phyloP scores from a whole-genome alignment of 1,140 invertebrate genomes.

The Drosophila elegans region DNA sequence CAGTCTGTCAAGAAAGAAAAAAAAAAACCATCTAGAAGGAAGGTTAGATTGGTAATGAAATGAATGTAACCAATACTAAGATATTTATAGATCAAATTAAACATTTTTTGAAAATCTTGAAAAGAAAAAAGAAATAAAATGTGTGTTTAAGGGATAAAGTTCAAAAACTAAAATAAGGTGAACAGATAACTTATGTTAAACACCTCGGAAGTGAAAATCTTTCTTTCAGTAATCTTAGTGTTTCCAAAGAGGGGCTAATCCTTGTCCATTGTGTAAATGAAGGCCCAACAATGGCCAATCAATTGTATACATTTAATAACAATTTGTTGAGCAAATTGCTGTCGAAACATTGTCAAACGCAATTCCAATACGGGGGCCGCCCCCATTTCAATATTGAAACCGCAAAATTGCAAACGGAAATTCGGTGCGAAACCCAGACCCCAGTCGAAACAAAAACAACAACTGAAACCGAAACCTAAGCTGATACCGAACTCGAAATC shows the following conservation, averaged over 20 bases:
- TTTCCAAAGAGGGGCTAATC: background rate
- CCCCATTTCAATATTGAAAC: conserved; percentile 63
- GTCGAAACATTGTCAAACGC: conserved; percentile 62
- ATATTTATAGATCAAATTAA: too few species aligned
- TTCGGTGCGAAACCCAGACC: conserved; percentile 21
- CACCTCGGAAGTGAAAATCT: too few species aligned
- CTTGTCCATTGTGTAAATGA: conserved; percentile 34
- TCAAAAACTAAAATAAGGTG: too few species aligned
- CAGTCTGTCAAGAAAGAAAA: conserved; percentile 45
- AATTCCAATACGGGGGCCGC: conserved; percentile 45
- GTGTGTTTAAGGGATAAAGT: too few species aligned
- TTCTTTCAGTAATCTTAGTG: too few species aligned
- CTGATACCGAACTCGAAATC: conserved; percentile 18
- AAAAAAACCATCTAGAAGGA: conserved; percentile 1
- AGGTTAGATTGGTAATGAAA: conserved; percentile 6
- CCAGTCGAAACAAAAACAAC: conserved; percentile 2
- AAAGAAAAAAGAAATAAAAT: too few species aligned
- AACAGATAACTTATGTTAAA: too few species aligned
- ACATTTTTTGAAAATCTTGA: too few species aligned
- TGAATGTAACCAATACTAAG: too few species aligned
- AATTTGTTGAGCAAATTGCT: conserved; percentile 69
- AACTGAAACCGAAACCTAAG: conserved; percentile 9
- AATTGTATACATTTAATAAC: conserved; percentile 63
- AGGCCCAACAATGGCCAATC: conserved; percentile 61
- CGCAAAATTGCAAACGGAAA: conserved; percentile 53